Evolutionary conservation across 2,113 vertebrate genomes (phyloP).

Genomic region (Burhinus bistriatus): DNA sequence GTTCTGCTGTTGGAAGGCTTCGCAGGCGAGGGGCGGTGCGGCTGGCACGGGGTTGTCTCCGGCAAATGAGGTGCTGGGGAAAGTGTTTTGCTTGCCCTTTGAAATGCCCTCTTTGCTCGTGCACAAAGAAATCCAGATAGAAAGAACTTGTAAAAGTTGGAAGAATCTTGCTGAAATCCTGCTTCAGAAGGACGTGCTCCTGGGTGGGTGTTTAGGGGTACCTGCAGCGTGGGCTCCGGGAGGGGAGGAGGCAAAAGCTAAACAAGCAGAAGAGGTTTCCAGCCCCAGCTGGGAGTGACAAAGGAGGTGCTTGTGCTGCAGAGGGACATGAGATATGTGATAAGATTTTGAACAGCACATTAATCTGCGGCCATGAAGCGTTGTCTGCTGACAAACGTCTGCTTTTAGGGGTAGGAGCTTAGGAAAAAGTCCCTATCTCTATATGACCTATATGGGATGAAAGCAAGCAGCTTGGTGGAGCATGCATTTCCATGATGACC

Average conservation of each 20-base stretch:
- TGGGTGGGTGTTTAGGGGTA: not conserved
- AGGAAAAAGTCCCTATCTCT: not conserved
- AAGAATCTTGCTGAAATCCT: not conserved
- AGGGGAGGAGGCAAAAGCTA: not conserved
- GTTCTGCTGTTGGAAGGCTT: not conserved
- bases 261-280: not conserved
- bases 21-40: fast-evolving
- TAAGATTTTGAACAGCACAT: not conserved
- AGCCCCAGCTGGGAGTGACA: not conserved
- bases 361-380: not conserved
- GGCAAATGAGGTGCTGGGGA: not conserved
- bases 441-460: fast-evolving
- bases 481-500: fast-evolving
- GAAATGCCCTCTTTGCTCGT: not conserved
- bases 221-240: not conserved
- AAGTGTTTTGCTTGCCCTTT: not conserved
- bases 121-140: not conserved
- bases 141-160: not conserved
- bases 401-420: not conserved
- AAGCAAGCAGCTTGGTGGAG: not conserved
- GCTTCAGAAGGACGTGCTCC: fast-evolving
- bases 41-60: not conserved
- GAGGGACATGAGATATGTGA: not conserved
- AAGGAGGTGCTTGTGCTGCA: not conserved
- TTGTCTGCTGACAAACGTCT: not conserved